A percentile compares a stretch with the other conserved stretches of the same genome.
phyloP scores from a whole-genome alignment of 2,113 vertebrate genomes.

The Crotalus tigris region DNA sequence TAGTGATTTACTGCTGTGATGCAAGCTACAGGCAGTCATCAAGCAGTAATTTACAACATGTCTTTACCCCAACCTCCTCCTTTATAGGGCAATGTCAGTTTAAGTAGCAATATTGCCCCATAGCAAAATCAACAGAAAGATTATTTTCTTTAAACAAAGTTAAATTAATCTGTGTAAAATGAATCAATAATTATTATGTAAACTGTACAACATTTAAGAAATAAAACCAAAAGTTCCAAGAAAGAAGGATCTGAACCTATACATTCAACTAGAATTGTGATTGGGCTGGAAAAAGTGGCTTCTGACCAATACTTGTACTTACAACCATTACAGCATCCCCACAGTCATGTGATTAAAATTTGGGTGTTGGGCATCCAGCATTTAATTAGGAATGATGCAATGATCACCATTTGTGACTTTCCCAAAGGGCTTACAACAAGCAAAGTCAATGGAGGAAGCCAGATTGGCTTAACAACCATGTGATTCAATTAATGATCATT shows the following conservation, averaged over 20 bases:
- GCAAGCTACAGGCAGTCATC: background rate
- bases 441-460: too few relatives aligned
- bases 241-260: background rate
- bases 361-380: too few relatives aligned
- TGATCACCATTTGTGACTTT: too few relatives aligned
- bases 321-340: too few relatives aligned
- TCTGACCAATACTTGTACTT: too few relatives aligned
- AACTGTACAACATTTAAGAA: background rate
- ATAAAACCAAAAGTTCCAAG: background rate
- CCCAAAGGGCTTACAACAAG: too few relatives aligned
- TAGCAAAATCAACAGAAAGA: background rate
- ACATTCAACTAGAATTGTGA: background rate
- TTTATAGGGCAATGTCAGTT: background rate
- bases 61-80: background rate
- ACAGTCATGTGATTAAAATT: too few relatives aligned
- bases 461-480: too few relatives aligned
- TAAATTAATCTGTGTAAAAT: background rate
- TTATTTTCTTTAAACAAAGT: background rate
- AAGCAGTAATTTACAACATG: slow-evolving; percentile 17
- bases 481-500: too few relatives aligned
- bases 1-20: slow-evolving; percentile 8
- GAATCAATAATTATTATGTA: background rate
- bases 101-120: background rate
- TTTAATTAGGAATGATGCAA: too few relatives aligned
- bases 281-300: too few relatives aligned